Base-by-base conservation (phyloP, 2,888 invertebrate genomes). In the Campoplex capitator region DNA sequence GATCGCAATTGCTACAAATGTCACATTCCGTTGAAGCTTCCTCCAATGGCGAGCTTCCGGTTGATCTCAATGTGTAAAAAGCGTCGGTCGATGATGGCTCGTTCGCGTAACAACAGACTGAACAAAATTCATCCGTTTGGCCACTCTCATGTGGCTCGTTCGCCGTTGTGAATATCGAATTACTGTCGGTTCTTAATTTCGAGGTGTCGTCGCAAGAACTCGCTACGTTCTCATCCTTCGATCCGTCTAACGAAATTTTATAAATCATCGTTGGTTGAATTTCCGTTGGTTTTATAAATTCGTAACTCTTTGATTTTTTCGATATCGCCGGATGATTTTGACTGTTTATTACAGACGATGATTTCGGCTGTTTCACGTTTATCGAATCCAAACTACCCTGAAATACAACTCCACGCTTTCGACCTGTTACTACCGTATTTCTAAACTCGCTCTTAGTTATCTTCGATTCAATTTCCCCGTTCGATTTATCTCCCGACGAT, bases 241-340 rank as follows among this genome's bases (percentile, higher is more conserved):
- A 79, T 73, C 87, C 89, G 2, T 88, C 85, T 23, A 91, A 78
- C 0, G 90, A 85, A 16, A 91, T 82, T 83, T 89, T 88, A 54
- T 85, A 87, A 32, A 88, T 65, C 8, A 80, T 85, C 56, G 48
- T 89, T 88, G 65, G 90, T 71, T 84, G 82, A 0, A 67, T 13
- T 16, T 79, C 75, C 2, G 75, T 84, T 23, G 82, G 91, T 71
- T 94, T 94, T 45, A 94, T 92, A 2, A 92, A 93, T 62, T 94
- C 94, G 88, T 92, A 94, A 78, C 94, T 94, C 82, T 94, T 94
- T 0, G 94, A 94, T 80, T 94, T 94, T 70, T 94, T 94, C 2
- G 93, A 91, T 70, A 90, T 91, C n/a, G 90, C 83, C 73, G 90
- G 90, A 42, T 88, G 90, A 35, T 76, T 74, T 18, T 84, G 42